A percentile compares a stretch with the other conserved stretches of the same genome.
Conservation (phyloP, 2,113 vertebrate genomes). For the Tachysurus vachellii region DNA sequence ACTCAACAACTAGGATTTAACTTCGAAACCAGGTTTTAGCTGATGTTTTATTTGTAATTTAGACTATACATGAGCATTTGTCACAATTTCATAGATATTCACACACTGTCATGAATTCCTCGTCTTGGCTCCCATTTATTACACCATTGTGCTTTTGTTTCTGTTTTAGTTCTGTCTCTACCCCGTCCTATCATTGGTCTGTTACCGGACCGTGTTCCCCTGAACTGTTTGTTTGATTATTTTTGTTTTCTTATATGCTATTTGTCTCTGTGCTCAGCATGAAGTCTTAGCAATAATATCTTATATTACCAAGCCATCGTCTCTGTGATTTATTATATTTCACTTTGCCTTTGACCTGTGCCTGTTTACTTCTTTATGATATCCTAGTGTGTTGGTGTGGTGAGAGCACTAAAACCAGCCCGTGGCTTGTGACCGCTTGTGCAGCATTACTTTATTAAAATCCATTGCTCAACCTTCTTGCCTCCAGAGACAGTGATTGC, state of each 20-base stretch:
- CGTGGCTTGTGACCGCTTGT: conserved; percentile 8
- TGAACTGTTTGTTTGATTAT: neutral
- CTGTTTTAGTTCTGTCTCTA: neutral
- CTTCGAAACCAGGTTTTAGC: neutral
- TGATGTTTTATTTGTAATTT: conserved; percentile 1
- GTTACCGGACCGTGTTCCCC: neutral
- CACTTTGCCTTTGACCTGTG: neutral
- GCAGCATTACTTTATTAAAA: conserved; percentile 55
- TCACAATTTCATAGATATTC: neutral
- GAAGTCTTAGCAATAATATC: neutral
- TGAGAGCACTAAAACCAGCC: neutral
- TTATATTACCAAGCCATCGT: neutral
- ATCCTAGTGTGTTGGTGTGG: neutral
- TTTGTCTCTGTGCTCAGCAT: neutral
- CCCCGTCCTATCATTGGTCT: neutral
- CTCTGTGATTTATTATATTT: neutral
- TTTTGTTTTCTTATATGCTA: neutral
- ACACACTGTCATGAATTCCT: neutral
- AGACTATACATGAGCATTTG: neutral
- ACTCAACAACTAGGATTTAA: neutral
- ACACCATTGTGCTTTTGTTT: neutral
- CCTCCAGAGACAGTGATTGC: conserved; percentile 53
- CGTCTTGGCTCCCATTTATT: neutral
- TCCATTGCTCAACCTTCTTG: conserved; percentile 30
- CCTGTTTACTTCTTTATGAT: neutral